Percentiles rank a stretch among this genome's conserved stretches.
These are phyloP conservation scores for Benitochromis conjunctus DNA, from an alignment of 2,113 vertebrate genomes.

Conservation along the genomic window DNA sequence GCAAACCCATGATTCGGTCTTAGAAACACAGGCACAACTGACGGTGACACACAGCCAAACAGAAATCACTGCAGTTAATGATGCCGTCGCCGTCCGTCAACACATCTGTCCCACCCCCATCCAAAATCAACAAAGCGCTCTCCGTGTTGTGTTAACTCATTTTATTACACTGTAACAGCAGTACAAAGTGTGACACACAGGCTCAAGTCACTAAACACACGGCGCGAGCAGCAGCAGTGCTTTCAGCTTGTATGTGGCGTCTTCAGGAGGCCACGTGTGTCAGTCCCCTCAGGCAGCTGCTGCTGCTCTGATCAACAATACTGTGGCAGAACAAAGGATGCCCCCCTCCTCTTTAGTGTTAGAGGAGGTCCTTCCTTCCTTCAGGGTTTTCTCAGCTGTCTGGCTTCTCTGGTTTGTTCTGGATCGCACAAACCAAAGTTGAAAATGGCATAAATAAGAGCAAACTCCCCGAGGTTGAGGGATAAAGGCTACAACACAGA, in stretches of 20 bases:
- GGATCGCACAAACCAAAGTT: not conserved
- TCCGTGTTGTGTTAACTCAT: not conserved
- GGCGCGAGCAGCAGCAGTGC: not conserved
- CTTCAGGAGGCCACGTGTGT: not conserved
- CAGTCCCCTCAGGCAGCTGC: not conserved
- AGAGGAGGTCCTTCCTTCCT: not conserved
- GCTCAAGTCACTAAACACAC: not conserved
- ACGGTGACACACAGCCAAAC: not conserved
- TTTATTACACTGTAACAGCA: constrained; percentile 48
- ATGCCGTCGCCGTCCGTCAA: not conserved
- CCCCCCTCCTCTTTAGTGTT: not conserved
- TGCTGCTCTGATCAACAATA: not conserved
- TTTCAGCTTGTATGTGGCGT: not conserved
- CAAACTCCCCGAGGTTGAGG: not conserved
- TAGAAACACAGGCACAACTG: not conserved
- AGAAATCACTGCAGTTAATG: not conserved
- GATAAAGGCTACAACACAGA: not conserved
- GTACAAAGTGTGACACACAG: not conserved
- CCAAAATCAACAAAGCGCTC: not conserved
- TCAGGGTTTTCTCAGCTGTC: constrained; percentile 5
- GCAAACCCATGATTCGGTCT: not conserved
- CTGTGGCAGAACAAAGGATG: not conserved
- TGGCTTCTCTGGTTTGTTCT: not conserved
- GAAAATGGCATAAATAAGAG: constrained; percentile 35
- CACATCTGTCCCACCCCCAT: not conserved